Evolutionary conservation across 2,797 vertebrate genomes (phyloP).

Genomic region (Pantherophis alleghaniensis): DNA sequence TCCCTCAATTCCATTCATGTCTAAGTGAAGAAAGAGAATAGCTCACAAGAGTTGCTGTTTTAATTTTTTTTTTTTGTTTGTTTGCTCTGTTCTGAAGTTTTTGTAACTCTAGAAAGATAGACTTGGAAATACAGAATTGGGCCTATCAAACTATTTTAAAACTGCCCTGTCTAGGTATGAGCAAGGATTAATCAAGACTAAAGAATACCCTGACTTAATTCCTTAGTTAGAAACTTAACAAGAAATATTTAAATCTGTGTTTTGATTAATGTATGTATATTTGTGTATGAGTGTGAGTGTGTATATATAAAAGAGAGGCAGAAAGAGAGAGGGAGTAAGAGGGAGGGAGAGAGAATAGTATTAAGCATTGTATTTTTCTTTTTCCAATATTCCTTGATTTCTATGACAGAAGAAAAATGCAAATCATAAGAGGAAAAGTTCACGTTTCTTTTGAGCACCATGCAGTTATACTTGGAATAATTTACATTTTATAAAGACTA

Average conservation of each 20-base stretch:
- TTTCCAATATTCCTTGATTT: conserved; percentile 19
- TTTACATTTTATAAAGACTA: conserved; percentile 9
- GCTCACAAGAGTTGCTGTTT: not conserved
- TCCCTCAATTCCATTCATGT: not conserved
- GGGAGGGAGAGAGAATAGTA: not conserved
- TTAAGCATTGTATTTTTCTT: conserved; percentile 43
- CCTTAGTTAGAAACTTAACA: conserved; percentile 33
- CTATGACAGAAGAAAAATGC: conserved; percentile 26
- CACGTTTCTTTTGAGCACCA: conserved; percentile 11
- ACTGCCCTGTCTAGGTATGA: not conserved
- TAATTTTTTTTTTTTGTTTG: not conserved
- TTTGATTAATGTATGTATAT: conserved; percentile 50
- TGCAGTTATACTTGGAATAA: not conserved
- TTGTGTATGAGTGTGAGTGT: not conserved
- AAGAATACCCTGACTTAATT: not conserved
- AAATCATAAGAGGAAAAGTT: conserved; percentile 6
- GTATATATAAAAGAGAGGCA: not conserved
- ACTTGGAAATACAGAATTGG: not conserved
- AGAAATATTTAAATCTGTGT: conserved; percentile 46
- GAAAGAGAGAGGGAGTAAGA: too few relatives aligned
- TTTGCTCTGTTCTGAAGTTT: not conserved
- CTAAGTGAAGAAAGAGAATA: not conserved
- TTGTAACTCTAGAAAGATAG: not conserved
- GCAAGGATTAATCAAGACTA: not conserved
- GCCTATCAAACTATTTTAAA: not conserved